A percentile compares a stretch with the other conserved stretches of the same genome.
These are phyloP conservation scores for Colius striatus DNA, from an alignment of 2,113 vertebrate species.

Conservation along the genomic window DNA sequence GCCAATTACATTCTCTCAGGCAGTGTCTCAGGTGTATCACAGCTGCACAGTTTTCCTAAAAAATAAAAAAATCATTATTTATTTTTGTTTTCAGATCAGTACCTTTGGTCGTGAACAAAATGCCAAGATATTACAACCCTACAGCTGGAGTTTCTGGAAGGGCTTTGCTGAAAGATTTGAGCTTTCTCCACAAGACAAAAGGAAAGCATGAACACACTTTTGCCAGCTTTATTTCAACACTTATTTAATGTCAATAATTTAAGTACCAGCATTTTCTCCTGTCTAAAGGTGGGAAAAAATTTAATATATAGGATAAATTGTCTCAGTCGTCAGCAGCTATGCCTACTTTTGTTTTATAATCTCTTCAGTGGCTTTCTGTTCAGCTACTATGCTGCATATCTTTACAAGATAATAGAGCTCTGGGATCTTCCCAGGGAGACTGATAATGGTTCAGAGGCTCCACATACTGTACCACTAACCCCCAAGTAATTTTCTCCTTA, in stretches of 20 bases:
- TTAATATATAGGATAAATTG: not conserved
- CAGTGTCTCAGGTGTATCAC: not conserved
- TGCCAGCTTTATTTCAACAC: not conserved
- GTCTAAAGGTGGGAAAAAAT: not conserved
- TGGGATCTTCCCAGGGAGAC: not conserved
- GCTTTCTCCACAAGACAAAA: not conserved
- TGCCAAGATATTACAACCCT: not conserved
- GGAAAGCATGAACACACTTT: not conserved
- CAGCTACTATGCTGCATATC: not conserved
- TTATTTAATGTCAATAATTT: not conserved
- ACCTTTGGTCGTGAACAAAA: not conserved
- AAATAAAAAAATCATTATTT: not conserved
- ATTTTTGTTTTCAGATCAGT: slow-evolving; percentile 4
- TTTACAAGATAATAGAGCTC: not conserved
- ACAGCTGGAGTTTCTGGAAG: not conserved
- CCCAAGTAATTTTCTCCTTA: not conserved
- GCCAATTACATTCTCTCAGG: not conserved
- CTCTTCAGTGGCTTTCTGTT: not conserved
- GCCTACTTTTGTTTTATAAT: not conserved
- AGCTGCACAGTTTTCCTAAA: not conserved
- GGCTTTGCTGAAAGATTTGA: not conserved
- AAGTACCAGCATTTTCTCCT: not conserved
- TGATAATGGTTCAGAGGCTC: not conserved
- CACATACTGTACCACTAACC: not conserved
- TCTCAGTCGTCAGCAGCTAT: not conserved